These are phyloP conservation scores for Cheilosia grossa DNA, from an alignment of 2,888 invertebrate species.

Conservation along the genomic window DNA sequence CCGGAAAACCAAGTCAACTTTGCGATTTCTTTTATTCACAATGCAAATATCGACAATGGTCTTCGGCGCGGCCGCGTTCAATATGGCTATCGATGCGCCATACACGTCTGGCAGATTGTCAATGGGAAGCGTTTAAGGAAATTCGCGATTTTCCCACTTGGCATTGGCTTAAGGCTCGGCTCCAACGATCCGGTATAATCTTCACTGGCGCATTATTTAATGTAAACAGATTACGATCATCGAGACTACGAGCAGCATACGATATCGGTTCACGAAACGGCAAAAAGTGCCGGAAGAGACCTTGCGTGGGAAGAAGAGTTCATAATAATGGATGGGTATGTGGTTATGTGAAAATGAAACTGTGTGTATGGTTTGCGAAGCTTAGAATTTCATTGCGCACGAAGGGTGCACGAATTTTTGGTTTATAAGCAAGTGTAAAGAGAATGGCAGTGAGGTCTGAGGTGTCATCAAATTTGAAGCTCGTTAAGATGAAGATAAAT, in stretches of 20 bases:
- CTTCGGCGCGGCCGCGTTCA: slow-evolving; percentile 7
- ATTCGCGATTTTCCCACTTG: slow-evolving; percentile 42
- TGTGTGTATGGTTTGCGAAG: slow-evolving; percentile 15
- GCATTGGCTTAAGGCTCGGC: slow-evolving; percentile 42
- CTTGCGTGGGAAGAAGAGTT: slow-evolving; percentile 72
- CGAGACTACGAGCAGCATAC: slow-evolving; percentile 27
- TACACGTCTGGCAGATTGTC: slow-evolving; percentile 12
- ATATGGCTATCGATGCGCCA: slow-evolving; percentile 43
- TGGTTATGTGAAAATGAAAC: slow-evolving; percentile 50
- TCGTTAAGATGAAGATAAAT: slow-evolving; percentile 23
- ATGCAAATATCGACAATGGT: slow-evolving; percentile 36
- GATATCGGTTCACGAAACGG: slow-evolving; percentile 36
- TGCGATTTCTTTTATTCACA: background rate
- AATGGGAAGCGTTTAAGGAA: slow-evolving; percentile 36
- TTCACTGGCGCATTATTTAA: slow-evolving; percentile 37
- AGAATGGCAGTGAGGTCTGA: slow-evolving; percentile 51
- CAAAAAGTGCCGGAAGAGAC: slow-evolving; percentile 69
- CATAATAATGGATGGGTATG: slow-evolving; percentile 55
- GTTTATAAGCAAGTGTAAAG: slow-evolving; percentile 49
- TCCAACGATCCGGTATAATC: slow-evolving; percentile 7
- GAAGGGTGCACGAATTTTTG: slow-evolving; percentile 40
- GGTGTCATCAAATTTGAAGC: slow-evolving; percentile 52
- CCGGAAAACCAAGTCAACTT: slow-evolving; percentile 38
- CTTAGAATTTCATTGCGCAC: slow-evolving; percentile 55
- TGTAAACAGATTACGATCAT: slow-evolving; percentile 50